Percentiles rank a stretch among this genome's conserved stretches.
Conservation (phyloP, 2,113 vertebrate species). For the Oncorhynchus clarkii region DNA sequence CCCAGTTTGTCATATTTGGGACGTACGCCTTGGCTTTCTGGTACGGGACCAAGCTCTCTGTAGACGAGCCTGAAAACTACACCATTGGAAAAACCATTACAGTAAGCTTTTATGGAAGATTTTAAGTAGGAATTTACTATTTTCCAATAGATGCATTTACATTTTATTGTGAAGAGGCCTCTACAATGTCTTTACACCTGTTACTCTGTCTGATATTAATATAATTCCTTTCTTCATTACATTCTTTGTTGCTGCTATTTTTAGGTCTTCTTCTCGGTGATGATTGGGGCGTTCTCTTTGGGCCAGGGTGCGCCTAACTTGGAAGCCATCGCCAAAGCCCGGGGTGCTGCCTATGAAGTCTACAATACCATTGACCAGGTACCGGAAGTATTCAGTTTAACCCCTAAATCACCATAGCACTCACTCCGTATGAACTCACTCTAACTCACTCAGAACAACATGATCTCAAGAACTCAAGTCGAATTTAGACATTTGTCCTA, state of each 20-base stretch:
- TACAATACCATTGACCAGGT: slow-evolving; percentile 80
- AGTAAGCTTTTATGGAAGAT: slow-evolving; percentile 57
- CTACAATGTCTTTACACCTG: slow-evolving; percentile 1
- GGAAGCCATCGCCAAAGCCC: slow-evolving; percentile 77
- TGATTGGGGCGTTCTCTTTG: slow-evolving; percentile 73
- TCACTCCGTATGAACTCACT: too few species aligned
- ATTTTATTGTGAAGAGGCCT: too few species aligned
- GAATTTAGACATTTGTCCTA: too few species aligned
- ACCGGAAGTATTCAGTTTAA: slow-evolving; percentile 7
- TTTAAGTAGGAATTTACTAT: too few species aligned
- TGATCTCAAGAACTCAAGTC: too few species aligned
- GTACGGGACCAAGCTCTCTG: slow-evolving; percentile 80
- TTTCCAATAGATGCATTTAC: too few species aligned
- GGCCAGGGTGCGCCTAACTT: slow-evolving; percentile 77
- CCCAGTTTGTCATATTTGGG: slow-evolving; percentile 76
- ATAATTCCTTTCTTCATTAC: slow-evolving; percentile 7
- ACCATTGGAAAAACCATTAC: slow-evolving; percentile 76
- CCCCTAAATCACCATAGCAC: too few species aligned
- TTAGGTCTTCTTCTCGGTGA: slow-evolving; percentile 79
- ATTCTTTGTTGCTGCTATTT: not conserved
- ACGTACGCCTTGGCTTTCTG: slow-evolving; percentile 82
- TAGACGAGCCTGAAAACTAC: slow-evolving; percentile 72
- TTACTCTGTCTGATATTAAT: not conserved
- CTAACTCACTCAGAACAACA: too few species aligned
- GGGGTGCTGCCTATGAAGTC: slow-evolving; percentile 79